Evolutionary conservation across 2,797 vertebrate genomes (phyloP).

Genomic region (Mormyrops boulengeri): DNA sequence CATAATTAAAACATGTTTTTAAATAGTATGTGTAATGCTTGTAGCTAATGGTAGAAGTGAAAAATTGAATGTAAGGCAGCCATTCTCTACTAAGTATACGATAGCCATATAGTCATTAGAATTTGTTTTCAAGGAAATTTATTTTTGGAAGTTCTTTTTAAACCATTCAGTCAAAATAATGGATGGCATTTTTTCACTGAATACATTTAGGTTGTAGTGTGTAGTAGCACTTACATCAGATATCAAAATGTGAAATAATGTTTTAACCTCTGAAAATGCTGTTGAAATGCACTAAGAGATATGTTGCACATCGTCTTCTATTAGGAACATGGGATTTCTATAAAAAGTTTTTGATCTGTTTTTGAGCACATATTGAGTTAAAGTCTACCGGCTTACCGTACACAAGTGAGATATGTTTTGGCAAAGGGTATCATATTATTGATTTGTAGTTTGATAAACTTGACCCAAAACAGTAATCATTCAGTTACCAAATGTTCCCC

Average conservation of each 20-base stretch:
- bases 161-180: neutral
- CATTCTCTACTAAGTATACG: neutral
- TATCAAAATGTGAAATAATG: neutral
- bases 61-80: neutral
- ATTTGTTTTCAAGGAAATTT: neutral
- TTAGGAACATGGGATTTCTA: neutral
- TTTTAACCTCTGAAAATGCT: neutral
- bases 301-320: neutral
- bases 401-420: conserved; percentile 58
- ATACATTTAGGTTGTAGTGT: neutral
- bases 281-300: neutral
- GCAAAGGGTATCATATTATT: conserved; percentile 69
- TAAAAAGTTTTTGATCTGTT: neutral
- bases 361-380: neutral
- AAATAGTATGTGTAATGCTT: neutral
- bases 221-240: neutral
- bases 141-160: neutral
- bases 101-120: neutral
- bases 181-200: neutral
- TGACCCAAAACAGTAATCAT: conserved; percentile 65
- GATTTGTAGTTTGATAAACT: conserved; percentile 68
- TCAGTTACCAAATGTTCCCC: conserved; percentile 44
- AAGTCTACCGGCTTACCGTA: conserved; percentile 38
- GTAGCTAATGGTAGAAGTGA: neutral
- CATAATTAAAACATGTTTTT: neutral